These are phyloP conservation scores for Nephotettix cincticeps DNA, from an alignment of 1,140 invertebrate species.

Conservation along the genomic window DNA sequence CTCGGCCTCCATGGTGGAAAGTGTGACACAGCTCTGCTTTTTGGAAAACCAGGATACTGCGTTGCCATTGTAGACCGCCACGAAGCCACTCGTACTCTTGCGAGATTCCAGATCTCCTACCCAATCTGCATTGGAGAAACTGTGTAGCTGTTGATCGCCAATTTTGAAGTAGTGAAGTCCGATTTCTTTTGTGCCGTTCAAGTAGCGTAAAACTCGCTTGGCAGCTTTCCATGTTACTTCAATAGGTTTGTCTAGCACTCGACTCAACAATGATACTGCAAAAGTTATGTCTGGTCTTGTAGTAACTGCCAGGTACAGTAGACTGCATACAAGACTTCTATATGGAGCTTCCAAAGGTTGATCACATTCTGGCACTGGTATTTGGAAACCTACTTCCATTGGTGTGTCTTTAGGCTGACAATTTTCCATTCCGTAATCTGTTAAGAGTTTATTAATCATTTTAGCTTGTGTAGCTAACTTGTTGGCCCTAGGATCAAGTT, in stretches of 20 bases:
- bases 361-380: constrained; percentile 5
- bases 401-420: constrained; percentile 2
- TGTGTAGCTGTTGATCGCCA: not conserved
- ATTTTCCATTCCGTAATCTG: constrained; percentile 7
- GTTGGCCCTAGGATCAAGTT: constrained; percentile 18
- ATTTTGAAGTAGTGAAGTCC: constrained; percentile 30
- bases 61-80: constrained; percentile 35
- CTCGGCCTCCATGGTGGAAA: constrained; percentile 47
- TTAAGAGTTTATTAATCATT: constrained; percentile 1
- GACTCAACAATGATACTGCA: constrained; percentile 37
- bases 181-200: constrained; percentile 38
- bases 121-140: constrained; percentile 33
- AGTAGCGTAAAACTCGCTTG: constrained; percentile 42
- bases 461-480: too few species aligned
- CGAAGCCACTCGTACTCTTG: constrained; percentile 11
- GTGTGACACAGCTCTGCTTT: constrained; percentile 43
- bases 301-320: too few species aligned
- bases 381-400: constrained; percentile 23
- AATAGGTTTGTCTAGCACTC: constrained; percentile 39
- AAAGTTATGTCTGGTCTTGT: constrained; percentile 40
- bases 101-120: constrained; percentile 17
- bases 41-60: constrained; percentile 42
- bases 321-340: constrained; percentile 16
- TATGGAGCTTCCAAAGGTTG: constrained; percentile 9
- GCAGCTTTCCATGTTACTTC: constrained; percentile 35